Conservation (phyloP, 2,113 vertebrate species). For the Lipophrys pholis region DNA sequence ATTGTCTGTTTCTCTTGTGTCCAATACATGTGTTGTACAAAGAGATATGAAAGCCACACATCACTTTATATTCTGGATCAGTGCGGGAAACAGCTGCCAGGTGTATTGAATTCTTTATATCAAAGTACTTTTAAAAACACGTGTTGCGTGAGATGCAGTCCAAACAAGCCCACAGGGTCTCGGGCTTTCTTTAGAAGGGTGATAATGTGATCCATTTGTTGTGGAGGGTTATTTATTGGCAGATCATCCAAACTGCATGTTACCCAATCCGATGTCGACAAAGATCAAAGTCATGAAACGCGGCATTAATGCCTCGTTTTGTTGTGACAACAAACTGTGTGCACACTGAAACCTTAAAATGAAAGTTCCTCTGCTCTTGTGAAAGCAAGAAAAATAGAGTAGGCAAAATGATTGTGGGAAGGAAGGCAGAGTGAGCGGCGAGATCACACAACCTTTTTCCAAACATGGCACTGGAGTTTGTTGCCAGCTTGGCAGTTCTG, state of each 20-base stretch:
- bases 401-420: neutral
- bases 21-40: neutral
- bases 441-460: conserved; percentile 60
- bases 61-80: conserved; percentile 6
- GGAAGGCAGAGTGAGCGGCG: conserved; percentile 7
- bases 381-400: conserved; percentile 22
- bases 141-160: neutral
- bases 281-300: conserved; percentile 27
- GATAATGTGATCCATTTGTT: neutral
- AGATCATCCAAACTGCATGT: conserved; percentile 4
- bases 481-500: conserved; percentile 47
- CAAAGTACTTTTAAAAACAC: conserved; percentile 16
- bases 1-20: neutral
- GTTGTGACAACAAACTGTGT: neutral
- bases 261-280: neutral
- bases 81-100: conserved; percentile 2
- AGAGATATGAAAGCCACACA: conserved; percentile 10
- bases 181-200: neutral
- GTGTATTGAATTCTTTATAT: neutral
- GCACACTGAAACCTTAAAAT: conserved; percentile 17
- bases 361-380: conserved; percentile 19
- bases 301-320: conserved; percentile 38
- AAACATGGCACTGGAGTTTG: conserved; percentile 50
- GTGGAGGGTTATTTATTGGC: neutral
- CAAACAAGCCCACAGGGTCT: neutral